Base-by-base conservation (phyloP, 2,797 vertebrate species). In the Xenentodon cancila region DNA sequence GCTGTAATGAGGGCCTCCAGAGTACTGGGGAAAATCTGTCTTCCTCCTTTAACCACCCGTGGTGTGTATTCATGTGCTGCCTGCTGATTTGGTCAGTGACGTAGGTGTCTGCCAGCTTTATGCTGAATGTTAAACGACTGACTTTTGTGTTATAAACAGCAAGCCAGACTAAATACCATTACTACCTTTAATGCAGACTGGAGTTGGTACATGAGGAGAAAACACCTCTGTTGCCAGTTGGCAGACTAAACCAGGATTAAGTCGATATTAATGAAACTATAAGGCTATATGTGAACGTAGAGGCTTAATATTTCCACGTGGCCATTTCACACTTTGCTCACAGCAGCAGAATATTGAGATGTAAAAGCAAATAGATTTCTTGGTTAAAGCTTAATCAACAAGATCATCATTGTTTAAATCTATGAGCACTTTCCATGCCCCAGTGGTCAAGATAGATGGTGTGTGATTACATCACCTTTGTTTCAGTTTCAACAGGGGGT, bases 1-100 rank as follows among this genome's bases (percentile, higher is more conserved):
- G 86, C 80, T 66, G 82, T 91, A 89, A 91, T 88, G 84, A 89
- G 84, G 68, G 61, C 67, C 80, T 83, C 84, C 0, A 58, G 77
- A 59, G 85, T 2, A 60, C 66, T 8, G 53, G 53, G 59, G 50
- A 37, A 69, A 76, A 80, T 63, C 61, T 61, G 52, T 71, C 83
- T 67, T 66, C 78, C 63, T 34, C 68, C 53, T 74, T 65, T 30
- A 37, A 49, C 80, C 68, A 57, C 85, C 79, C 25, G 32, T 15
- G n/a, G 76, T 59, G 73, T 62, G 63, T 73, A 56, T 77, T 77
- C 73, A 70, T 74, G 69, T 65, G 61, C 17, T 67, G 60, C 59
- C 64, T 51, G 77, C 68, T 77, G 73, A 72, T 82, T 85, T 84
- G 74, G 71, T 69, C 59, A 34, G 53, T 71, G 78, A 72, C 27